These are phyloP conservation scores for Recurvirostra avosetta DNA, from an alignment of 2,113 vertebrate species.

Conservation along the genomic window DNA sequence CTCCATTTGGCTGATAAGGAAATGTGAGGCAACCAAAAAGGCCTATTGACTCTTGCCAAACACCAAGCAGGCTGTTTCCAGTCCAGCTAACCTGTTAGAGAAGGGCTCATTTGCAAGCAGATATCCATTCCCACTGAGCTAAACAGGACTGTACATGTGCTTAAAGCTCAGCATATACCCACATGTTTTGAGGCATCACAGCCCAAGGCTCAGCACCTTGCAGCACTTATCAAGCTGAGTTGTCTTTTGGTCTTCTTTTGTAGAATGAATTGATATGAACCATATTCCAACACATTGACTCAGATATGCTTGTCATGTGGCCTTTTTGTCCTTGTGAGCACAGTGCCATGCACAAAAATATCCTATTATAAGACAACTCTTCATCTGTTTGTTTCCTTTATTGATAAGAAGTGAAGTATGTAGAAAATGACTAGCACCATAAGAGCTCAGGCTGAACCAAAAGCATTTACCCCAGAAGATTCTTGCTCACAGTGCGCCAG, in stretches of 20 bases:
- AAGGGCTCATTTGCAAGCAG: not conserved
- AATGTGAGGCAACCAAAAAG: not conserved
- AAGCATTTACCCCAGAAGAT: not conserved
- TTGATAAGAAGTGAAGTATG: not conserved
- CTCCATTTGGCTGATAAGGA: not conserved
- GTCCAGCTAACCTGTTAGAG: not conserved
- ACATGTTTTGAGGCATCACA: not conserved
- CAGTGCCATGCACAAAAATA: not conserved
- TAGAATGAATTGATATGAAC: not conserved
- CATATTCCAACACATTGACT: not conserved
- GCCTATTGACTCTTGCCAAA: not conserved
- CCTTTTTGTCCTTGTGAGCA: not conserved
- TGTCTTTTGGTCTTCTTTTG: not conserved
- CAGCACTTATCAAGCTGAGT: not conserved
- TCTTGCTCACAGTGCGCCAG: not conserved
- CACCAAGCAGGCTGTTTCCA: not conserved
- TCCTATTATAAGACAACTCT: not conserved
- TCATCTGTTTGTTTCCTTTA: constrained; percentile 25
- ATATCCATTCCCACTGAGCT: not conserved
- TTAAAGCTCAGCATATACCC: not conserved
- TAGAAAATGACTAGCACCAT: not conserved
- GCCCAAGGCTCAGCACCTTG: not conserved
- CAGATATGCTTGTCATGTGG: not conserved
- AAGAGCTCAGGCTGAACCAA: constrained; percentile 9
- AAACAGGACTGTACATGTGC: not conserved